Percentiles rank a stretch among this genome's conserved stretches.
These are phyloP conservation scores for Aulostomus chinensis DNA, from an alignment of 2,797 vertebrate genomes.

Conservation along the genomic window DNA sequence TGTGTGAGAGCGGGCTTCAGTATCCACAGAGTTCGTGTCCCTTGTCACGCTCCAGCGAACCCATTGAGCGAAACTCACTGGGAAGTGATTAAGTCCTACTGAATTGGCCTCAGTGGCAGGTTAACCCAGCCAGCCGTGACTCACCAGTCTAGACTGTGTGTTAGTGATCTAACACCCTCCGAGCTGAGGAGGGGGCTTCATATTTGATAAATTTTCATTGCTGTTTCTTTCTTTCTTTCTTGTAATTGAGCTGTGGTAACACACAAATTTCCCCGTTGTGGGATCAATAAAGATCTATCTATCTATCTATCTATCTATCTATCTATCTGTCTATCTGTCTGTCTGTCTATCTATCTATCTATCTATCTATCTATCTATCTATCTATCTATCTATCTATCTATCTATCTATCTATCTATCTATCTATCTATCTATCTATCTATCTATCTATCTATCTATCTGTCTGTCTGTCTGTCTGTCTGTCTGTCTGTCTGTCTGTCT, in stretches of 20 bases:
- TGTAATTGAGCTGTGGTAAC: too few species aligned
- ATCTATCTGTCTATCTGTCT: too few species aligned
- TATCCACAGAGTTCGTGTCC: conserved; percentile 25
- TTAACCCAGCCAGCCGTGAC: conserved; percentile 42
- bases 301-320: too few species aligned
- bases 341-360: too few species aligned
- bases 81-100: conserved; percentile 37
- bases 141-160: conserved; percentile 38
- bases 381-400: conserved; percentile 1
- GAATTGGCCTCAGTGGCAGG: conserved; percentile 26
- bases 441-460: not conserved
- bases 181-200: conserved; percentile 13
- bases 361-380: not conserved
- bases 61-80: conserved; percentile 27
- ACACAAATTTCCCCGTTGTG: too few species aligned
- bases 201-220: too few species aligned
- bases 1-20: conserved; percentile 4
- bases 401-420: conserved; percentile 1
- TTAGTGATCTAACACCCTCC: conserved; percentile 38
- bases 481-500: too few species aligned
- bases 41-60: conserved; percentile 38
- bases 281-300: too few species aligned
- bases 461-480: too few species aligned
- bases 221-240: too few species aligned
- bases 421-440: not conserved